Evolutionary conservation across 2,113 vertebrate genomes (phyloP), one percentile per base, ranked within the genome.

Genomic region (Hyperopisus bebe): DNA sequence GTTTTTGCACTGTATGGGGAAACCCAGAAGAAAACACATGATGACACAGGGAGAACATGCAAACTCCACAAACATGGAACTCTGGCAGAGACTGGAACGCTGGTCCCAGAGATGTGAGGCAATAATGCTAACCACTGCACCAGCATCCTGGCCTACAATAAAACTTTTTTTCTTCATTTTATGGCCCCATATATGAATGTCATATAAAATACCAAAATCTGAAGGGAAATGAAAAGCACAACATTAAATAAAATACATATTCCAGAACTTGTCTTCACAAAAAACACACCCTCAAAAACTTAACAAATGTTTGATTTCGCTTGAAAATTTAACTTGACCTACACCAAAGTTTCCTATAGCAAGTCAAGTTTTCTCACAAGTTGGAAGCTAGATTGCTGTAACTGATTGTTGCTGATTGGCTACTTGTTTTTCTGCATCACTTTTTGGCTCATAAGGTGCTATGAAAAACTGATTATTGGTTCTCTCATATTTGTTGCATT

Each of bases 321-420:
- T 19, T 44, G 42, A 27, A 15, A 82, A 47, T 53, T 83, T 82
- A 31, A 35, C 35, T 46, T 35, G 50, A 84, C 24, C 47, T 21
- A 53, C 70, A 82, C 51, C 47, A 39, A 42, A 53, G 27, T 87
- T 87, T 87, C 35, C 17, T 87, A 50, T 19, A 55, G 42, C 6
- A 55, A 39, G n/a, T 87, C 50, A 53, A 87, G 15, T 4, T 50
- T 13, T 70, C 27, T 70, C n/a, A 10, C 55, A 55, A 53, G 2
- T 53, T 39, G 21, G 3, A 39, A 21, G 31, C 17, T 15, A 53
- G 31, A 39, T 87, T 87, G 50, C 55, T 55, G 27, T 77, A 77
- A n/a, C 85, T 31, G 85, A 87, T 87, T 53, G 48, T 35, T 35
- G 50, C 46, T 86, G n/a, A 86, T 86, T 84, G 82, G 27, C 27